Conservation (phyloP, 2,797 vertebrate species). For the Lagocephalus sceleratus region DNA sequence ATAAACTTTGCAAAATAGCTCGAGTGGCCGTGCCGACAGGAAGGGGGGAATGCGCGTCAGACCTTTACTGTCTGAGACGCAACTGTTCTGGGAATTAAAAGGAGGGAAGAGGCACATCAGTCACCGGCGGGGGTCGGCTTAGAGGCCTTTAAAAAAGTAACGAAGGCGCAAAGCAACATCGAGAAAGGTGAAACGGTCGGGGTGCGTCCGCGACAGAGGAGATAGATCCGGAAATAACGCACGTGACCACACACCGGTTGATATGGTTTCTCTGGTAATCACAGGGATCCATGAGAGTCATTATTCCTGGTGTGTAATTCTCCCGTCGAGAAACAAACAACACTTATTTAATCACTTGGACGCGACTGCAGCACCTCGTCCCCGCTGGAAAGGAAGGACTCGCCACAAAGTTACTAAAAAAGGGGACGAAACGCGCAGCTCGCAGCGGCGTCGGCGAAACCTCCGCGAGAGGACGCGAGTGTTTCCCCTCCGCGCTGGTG, state of each 20-base stretch:
- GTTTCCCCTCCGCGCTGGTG: constrained; percentile 29
- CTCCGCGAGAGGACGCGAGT: constrained; percentile 10
- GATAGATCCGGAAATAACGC: background rate
- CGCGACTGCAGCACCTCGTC: too few species aligned
- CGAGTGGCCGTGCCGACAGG: constrained; percentile 6
- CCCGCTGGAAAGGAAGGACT: too few species aligned
- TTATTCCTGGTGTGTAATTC: background rate
- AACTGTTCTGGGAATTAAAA: background rate
- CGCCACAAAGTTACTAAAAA: too few species aligned
- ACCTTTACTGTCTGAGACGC: constrained; percentile 11
- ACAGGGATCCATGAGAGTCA: background rate
- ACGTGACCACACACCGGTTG: constrained; percentile 3
- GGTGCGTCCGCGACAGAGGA: too few species aligned
- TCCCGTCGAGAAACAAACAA: constrained; percentile 4
- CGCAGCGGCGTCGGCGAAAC: background rate
- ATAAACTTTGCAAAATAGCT: constrained; percentile 46
- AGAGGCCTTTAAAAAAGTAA: background rate
- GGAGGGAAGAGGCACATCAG: too few species aligned
- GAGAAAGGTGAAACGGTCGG: too few species aligned
- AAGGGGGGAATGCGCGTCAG: constrained; percentile 10
- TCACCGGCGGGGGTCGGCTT: too few species aligned
- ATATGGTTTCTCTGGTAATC: background rate
- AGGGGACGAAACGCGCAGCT: too few species aligned
- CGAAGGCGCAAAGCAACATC: constrained; percentile 5
- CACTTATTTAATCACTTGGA: too few species aligned